Percentiles rank a stretch among this genome's conserved stretches.
These are phyloP conservation scores for Suricata suricatta DNA, from an alignment of 2,113 vertebrate genomes.

Conservation along the genomic window DNA sequence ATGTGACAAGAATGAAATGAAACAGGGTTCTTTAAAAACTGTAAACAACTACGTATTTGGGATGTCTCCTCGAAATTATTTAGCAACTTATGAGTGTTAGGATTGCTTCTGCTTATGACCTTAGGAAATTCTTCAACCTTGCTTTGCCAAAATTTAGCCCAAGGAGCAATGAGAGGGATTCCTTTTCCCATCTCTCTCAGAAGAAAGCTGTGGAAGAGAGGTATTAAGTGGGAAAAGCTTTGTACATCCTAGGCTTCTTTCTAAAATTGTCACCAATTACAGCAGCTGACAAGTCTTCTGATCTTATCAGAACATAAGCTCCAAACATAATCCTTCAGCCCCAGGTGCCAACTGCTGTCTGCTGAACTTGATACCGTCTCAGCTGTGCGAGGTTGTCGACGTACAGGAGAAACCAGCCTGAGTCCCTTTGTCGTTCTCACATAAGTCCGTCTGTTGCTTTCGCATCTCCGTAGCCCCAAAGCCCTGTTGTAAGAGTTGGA, in stretches of 20 bases:
- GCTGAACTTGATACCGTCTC: neutral
- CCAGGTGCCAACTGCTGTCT: fast-evolving
- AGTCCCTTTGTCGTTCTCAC: neutral
- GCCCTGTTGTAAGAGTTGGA: neutral
- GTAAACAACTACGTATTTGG: neutral
- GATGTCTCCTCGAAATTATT: neutral
- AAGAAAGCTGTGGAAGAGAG: constrained; percentile 25
- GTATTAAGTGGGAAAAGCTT: constrained; percentile 24
- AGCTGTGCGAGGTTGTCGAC: neutral
- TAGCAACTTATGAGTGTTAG: neutral
- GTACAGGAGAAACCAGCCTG: neutral
- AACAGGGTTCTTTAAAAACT: neutral
- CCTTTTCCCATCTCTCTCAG: neutral
- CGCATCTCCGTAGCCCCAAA: neutral
- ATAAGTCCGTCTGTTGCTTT: neutral
- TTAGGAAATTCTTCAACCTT: neutral
- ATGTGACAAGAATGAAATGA: neutral
- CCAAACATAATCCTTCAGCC: neutral
- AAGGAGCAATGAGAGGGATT: neutral
- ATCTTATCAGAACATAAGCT: neutral
- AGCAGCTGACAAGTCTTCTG: neutral
- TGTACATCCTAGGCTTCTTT: neutral
- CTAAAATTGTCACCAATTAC: neutral
- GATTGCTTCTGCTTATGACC: neutral
- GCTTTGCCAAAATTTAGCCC: neutral